Base-by-base conservation (phyloP, 2,888 invertebrate species). In the Tachina lurida region DNA sequence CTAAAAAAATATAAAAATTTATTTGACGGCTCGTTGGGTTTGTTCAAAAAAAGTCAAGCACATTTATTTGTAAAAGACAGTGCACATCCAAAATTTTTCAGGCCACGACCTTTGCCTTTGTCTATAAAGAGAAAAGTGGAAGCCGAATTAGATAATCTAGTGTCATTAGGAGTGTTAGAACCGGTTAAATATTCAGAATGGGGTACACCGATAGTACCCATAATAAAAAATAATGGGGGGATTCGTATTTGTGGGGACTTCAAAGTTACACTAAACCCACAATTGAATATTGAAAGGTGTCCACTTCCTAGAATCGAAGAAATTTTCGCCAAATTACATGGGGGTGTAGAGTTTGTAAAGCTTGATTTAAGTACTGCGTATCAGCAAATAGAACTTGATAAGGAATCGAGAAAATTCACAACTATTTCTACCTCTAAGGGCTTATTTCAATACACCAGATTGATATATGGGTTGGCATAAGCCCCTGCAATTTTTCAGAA, bases 301-400 rank as follows among this genome's bases (percentile, higher is more conserved):
- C 89, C 89, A 0, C 62, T 89, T 15, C 90, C 89, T 1, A 80
- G 89, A 15, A 88, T 90, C 10, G 89, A 90, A 49, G 88, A 89
- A 45, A 41, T 89, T n/a, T 90, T 89, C 81, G 87, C 88, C n/a
- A 84, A 85, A 88, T 15, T 88, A 2, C 83, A 82, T 49, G 83
- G 86, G 3, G 84, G 86, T n/a, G 67, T 73, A 47, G 84, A 87
- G 65, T 84, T 82, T 56, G 63, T 67, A 22, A 87, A 87, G 39
- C 41, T 84, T 2, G 80, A 84, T 87, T 87, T 91, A 41, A 77
- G 88, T 0, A 88, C 88, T 39, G 91, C 91, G 0, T 92, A 91
- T 78, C 90, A 91, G 79, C 91, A 92, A 87, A 86, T 91, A 10
- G 88, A 87, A 60, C 71, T 92, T 10, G 89, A 90, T 31, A 89